Percentiles rank a stretch among this genome's conserved stretches.
These are phyloP conservation scores for Hipposideros armiger DNA, from an alignment of 2,113 vertebrate genomes.

Conservation along the genomic window DNA sequence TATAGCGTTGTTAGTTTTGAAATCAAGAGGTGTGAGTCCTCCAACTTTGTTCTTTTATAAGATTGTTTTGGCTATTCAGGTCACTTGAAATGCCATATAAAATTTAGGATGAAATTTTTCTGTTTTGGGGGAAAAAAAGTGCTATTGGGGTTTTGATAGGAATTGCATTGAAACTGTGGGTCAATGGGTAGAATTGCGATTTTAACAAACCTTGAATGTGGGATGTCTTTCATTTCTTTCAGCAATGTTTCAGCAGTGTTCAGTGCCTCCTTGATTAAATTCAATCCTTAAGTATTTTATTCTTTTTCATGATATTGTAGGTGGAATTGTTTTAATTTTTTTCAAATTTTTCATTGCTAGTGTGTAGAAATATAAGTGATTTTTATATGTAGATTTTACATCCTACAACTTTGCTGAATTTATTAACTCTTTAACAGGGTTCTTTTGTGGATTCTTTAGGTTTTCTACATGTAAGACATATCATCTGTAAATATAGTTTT, in stretches of 20 bases:
- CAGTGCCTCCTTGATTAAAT: not conserved
- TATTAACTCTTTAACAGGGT: not conserved
- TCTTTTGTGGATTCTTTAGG: not conserved
- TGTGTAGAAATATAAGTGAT: not conserved
- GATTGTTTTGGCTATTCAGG: not conserved
- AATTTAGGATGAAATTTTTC: constrained; percentile 1
- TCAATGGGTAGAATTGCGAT: not conserved
- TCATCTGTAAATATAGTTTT: not conserved
- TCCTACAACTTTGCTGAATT: not conserved
- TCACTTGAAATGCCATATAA: not conserved
- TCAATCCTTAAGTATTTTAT: not conserved
- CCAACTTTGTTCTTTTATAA: constrained; percentile 18
- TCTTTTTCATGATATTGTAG: not conserved
- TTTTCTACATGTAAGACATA: not conserved
- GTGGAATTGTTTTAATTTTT: not conserved
- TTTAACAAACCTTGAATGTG: not conserved
- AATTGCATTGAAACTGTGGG: not conserved
- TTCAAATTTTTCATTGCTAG: constrained; percentile 4
- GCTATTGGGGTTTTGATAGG: not conserved
- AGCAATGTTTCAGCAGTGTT: not conserved
- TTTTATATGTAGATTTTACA: constrained; percentile 32
- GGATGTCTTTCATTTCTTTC: constrained; percentile 7
- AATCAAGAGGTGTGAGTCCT: not conserved
- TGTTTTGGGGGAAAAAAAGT: not conserved
- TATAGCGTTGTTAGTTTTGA: not conserved